Percentiles rank a stretch among this genome's conserved stretches.
Conservation (phyloP, 2,797 vertebrate species). For the Sarcophilus harrisii region DNA sequence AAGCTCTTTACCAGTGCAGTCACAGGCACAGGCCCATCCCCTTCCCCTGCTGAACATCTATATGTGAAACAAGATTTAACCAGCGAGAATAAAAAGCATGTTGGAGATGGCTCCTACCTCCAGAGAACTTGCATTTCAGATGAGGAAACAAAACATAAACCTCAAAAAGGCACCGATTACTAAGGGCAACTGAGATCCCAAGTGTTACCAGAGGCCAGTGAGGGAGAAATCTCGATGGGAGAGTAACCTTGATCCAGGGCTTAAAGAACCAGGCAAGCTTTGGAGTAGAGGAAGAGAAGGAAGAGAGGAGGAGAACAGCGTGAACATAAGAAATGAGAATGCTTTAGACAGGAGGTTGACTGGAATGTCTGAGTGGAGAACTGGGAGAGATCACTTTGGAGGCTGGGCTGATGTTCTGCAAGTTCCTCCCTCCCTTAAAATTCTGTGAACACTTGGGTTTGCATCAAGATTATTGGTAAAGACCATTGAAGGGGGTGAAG, state of each 20-base stretch:
- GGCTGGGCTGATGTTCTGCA: not conserved
- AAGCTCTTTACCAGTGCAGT: not conserved
- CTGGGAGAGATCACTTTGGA: not conserved
- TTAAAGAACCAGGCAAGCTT: not conserved
- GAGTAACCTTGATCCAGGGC: not conserved
- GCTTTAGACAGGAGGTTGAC: not conserved
- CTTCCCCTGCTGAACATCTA: not conserved
- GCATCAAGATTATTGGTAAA: not conserved
- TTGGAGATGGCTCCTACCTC: not conserved
- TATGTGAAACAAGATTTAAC: not conserved
- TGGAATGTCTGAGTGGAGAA: not conserved
- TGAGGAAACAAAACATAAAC: not conserved
- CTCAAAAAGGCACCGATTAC: not conserved
- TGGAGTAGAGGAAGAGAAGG: not conserved
- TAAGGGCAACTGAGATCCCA: not conserved
- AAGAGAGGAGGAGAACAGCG: not conserved
- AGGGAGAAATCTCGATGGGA: not conserved
- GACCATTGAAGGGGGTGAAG: conserved; percentile 1
- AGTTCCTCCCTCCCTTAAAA: no score
- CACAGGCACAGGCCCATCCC: not conserved
- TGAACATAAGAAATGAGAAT: not conserved
- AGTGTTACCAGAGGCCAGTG: not conserved
- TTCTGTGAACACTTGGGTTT: not conserved
- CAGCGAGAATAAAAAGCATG: not conserved
- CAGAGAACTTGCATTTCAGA: not conserved